Percentiles rank a stretch among this genome's conserved stretches.
These are phyloP conservation scores for Lutjanus argentimaculatus DNA, from an alignment of 2,797 vertebrate genomes.

Conservation along the genomic window DNA sequence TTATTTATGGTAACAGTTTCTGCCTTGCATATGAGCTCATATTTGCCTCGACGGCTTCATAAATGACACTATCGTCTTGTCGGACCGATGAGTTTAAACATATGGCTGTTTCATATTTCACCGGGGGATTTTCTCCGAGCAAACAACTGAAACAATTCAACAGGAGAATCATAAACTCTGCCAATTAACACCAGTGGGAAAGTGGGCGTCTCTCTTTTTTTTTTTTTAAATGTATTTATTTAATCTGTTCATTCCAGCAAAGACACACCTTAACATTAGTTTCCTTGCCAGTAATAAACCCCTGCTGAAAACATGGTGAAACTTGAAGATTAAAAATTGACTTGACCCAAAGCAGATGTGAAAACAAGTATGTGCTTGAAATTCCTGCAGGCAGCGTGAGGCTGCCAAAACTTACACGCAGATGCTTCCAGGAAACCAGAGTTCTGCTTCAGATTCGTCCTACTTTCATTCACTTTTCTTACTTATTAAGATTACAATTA, in stretches of 20 bases:
- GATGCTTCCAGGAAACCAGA: no score
- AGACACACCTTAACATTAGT: not conserved
- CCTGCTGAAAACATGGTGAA: conserved; percentile 7
- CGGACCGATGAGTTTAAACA: not conserved
- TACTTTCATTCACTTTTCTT: accelerated
- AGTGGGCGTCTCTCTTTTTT: not conserved
- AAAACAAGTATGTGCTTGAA: conserved; percentile 32
- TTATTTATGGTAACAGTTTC: not conserved
- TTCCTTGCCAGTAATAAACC: not conserved
- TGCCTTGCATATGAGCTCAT: not conserved
- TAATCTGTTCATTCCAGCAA: not conserved
- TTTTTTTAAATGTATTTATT: no score
- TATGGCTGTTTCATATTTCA: not conserved
- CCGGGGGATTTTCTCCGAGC: not conserved
- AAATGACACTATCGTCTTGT: not conserved
- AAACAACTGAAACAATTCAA: not conserved
- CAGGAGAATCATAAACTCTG: not conserved
- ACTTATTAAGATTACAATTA: not conserved
- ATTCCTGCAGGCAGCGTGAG: not conserved
- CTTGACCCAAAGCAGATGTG: conserved; percentile 16
- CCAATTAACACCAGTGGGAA: not conserved
- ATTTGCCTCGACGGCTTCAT: not conserved
- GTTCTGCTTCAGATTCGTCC: no score
- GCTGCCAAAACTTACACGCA: not conserved
- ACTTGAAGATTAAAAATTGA: not conserved